Base-by-base conservation (phyloP, 1,140 invertebrate genomes). In the Drosophila ananassae region DNA sequence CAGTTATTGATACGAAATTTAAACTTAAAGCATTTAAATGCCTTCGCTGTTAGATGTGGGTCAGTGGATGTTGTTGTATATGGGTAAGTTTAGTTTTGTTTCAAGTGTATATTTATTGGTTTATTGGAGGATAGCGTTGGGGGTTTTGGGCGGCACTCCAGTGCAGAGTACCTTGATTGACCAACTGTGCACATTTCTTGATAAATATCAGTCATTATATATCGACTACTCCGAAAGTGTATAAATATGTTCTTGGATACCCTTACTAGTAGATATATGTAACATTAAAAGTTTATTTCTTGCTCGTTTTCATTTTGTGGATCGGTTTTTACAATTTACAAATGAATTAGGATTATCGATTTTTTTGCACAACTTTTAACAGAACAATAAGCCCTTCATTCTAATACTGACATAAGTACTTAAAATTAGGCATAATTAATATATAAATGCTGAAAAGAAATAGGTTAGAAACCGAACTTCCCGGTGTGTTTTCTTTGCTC, bases 361-460 rank as follows among this genome's bases (percentile, higher is more conserved):
- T 77, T 58, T 48, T 58, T 41, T 28, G 55, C 72, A 74, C 64
- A 63, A 77, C 52, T 66, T 52, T 47, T 56, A 75, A 75, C 62
- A 75, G 60, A 64, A 75, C 24, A 63, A 41, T 61, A 44, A 56
- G 66, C 44, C 58, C 39, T 74, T 73, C 41, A n/a, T 28, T 57
- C 63, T 85, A 87, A 85, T 85, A 85, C 81, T 87, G 83, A 78
- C 66, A 72, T 71, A 67, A 78, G 63, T 85, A 81, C 82, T 87
- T 75, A 85, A 72, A 10, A 64, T 58, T 80, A 80, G 7, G 67
- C 46, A 52, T 83, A 66, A 52, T 57, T 66, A 51, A 64, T 47
- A 17, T 34, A 6, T 78, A 75, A 87, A 85, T 74, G 81, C 81
- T 87, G 82, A 87, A 85, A 85, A 47, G 59, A 81, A 63, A 73